A percentile compares a stretch with the other conserved stretches of the same genome.
phyloP scores from a whole-genome alignment of 2,888 invertebrate genomes.

The Spisula subtruncata region DNA sequence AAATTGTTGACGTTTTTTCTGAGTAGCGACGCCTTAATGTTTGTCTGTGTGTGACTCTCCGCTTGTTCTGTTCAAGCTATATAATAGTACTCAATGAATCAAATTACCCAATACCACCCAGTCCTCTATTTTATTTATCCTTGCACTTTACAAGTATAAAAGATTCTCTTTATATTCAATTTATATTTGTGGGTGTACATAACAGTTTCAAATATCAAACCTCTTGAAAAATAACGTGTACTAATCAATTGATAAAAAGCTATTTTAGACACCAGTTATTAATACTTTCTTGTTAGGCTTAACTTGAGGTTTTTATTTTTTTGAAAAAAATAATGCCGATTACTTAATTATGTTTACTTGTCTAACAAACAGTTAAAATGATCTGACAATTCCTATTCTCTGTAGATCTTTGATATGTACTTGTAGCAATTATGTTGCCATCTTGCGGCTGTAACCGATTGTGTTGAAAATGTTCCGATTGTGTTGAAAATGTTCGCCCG shows the following conservation, averaged over 20 bases:
- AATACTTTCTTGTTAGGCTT: neutral
- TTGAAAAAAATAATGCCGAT: slow-evolving; percentile 38
- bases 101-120: slow-evolving; percentile 21
- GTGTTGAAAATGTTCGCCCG: slow-evolving; percentile 45
- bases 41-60: neutral
- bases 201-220: slow-evolving; percentile 9
- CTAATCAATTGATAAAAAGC: slow-evolving; percentile 11
- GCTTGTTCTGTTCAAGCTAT: neutral
- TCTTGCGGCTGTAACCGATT: slow-evolving; percentile 46
- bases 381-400: slow-evolving; percentile 41
- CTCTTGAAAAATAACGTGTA: neutral
- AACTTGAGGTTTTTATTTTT: neutral
- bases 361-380: slow-evolving; percentile 19
- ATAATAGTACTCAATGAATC: neutral
- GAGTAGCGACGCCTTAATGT: neutral
- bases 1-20: neutral
- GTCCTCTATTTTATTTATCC: slow-evolving; percentile 23
- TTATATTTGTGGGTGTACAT: slow-evolving; percentile 25
- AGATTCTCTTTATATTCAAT: neutral
- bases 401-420: slow-evolving; percentile 58
- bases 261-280: neutral
- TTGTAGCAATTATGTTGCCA: slow-evolving; percentile 56
- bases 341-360: slow-evolving; percentile 52
- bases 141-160: neutral
- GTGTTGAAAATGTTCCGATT: slow-evolving; percentile 50